Percentiles rank a stretch among this genome's conserved stretches.
These are phyloP conservation scores for Coptotermes formosanus DNA, from an alignment of 1,140 invertebrate genomes.

Conservation along the genomic window DNA sequence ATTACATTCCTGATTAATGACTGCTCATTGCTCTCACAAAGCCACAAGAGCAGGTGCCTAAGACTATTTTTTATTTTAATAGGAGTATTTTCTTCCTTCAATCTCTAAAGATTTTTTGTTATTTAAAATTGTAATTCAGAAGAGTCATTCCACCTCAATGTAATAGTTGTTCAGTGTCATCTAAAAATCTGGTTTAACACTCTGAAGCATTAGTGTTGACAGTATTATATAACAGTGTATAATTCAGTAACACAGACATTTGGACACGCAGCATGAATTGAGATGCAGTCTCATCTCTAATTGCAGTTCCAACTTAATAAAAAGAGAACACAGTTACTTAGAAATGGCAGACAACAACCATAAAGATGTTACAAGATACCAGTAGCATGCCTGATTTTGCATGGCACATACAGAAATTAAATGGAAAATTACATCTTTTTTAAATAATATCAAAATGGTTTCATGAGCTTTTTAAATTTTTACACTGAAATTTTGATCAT, in stretches of 20 bases:
- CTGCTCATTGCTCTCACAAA: too few species aligned
- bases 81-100: too few species aligned
- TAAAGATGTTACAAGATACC: background rate
- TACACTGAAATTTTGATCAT: background rate
- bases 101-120: too few species aligned
- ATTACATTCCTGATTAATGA: too few species aligned
- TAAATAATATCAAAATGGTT: background rate
- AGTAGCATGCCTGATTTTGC: background rate
- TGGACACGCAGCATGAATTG: background rate
- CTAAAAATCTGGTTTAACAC: too few species aligned
- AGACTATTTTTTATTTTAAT: too few species aligned
- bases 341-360: background rate
- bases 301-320: background rate
- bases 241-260: background rate
- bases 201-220: too few species aligned
- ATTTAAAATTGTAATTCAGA: too few species aligned
- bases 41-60: too few species aligned
- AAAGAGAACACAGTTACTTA: background rate
- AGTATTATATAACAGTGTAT: too few species aligned
- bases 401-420: background rate
- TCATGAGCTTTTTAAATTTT: background rate
- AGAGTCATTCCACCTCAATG: too few species aligned
- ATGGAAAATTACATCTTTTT: background rate
- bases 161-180: too few species aligned
- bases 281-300: background rate